Conservation (phyloP, 2,113 vertebrate species). For the Oostethus manadensis region DNA sequence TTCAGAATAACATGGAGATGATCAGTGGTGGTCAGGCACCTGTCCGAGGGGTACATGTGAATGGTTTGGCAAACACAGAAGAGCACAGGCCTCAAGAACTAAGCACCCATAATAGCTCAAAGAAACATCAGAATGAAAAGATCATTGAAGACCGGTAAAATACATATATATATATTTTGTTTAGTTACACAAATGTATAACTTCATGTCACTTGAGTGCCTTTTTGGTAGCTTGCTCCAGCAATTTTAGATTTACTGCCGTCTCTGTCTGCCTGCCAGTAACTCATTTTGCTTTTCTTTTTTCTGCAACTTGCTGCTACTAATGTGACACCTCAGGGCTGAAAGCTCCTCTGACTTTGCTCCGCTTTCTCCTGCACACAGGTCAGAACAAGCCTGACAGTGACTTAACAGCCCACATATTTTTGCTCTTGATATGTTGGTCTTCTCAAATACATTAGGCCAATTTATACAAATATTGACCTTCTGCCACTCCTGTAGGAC, state of each 20-base stretch:
- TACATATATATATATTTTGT: neutral
- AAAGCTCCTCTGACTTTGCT: constrained; percentile 56
- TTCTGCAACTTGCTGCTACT: constrained; percentile 22
- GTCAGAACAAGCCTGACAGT: constrained; percentile 51
- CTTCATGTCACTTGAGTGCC: neutral
- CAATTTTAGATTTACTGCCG: neutral
- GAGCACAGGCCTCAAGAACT: constrained; percentile 14
- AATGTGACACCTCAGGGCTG: constrained; percentile 55
- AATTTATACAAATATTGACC: neutral
- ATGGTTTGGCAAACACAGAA: constrained; percentile 40
- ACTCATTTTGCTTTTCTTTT: neutral
- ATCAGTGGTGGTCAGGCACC: constrained; percentile 31
- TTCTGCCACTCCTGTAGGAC: constrained; percentile 59
- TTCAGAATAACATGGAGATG: constrained; percentile 56
- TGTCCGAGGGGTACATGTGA: constrained; percentile 33
- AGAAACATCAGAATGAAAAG: constrained; percentile 26
- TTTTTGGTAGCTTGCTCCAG: neutral
- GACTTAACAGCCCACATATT: neutral
- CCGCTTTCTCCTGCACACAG: constrained; percentile 65
- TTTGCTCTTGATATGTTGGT: neutral
- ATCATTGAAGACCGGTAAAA: constrained; percentile 50
- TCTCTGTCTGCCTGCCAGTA: constrained; percentile 16
- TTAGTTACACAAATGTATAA: neutral
- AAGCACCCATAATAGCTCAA: constrained; percentile 16
- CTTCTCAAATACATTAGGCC: neutral